A percentile compares a stretch with the other conserved stretches of the same genome.
phyloP scores from a whole-genome alignment of 1,140 invertebrate genomes.

The Popillia japonica region DNA sequence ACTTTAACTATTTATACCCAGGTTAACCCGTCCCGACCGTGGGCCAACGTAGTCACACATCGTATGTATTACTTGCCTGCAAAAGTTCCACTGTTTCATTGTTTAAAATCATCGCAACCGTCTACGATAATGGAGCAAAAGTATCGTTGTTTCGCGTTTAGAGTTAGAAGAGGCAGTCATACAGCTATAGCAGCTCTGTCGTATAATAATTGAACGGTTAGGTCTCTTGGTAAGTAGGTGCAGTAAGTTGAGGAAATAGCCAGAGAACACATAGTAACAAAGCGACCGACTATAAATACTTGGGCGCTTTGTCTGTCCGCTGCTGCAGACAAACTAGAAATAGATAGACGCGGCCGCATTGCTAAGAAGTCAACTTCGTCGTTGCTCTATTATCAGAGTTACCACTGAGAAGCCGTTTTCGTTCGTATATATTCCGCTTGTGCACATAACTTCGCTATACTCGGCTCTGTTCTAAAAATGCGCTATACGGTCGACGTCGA shows the following conservation, averaged over 20 bases:
- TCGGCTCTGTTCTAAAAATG: conserved; percentile 1
- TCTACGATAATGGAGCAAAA: conserved; percentile 19
- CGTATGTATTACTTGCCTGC: neutral
- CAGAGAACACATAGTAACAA: conserved; percentile 48
- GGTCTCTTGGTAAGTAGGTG: conserved; percentile 33
- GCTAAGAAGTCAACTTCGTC: conserved; percentile 48
- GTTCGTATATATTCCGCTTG: conserved; percentile 6
- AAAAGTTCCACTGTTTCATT: conserved; percentile 7
- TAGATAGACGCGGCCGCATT: conserved; percentile 48
- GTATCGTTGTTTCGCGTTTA: neutral
- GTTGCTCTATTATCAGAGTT: conserved; percentile 43
- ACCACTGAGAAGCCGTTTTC: conserved; percentile 15
- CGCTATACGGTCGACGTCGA: neutral
- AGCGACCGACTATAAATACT: conserved; percentile 47
- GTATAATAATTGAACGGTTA: conserved; percentile 11
- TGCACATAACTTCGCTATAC: conserved; percentile 11
- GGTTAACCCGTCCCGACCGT: neutral
- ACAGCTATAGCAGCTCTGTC: neutral
- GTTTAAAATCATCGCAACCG: neutral
- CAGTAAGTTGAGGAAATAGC: conserved; percentile 39
- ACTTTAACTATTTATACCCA: neutral
- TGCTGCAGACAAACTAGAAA: conserved; percentile 47
- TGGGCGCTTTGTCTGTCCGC: conserved; percentile 46
- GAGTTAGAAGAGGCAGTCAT: neutral
- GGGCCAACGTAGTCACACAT: neutral